Evolutionary conservation across 2,113 vertebrate genomes (phyloP).

Genomic region (Rhynchomys soricoides): DNA sequence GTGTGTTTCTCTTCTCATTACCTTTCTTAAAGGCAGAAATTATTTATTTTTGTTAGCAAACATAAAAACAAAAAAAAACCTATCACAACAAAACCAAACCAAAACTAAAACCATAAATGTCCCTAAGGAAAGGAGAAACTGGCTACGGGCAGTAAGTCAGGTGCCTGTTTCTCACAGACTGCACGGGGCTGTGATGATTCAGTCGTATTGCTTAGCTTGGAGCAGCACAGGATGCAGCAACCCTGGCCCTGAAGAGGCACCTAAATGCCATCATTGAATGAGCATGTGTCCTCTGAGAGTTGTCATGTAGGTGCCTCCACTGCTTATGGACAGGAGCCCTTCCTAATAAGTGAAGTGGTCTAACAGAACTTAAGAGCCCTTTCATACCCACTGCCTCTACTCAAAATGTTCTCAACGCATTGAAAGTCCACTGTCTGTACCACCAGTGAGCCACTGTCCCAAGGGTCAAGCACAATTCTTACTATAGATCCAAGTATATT

Average conservation of each 20-base stretch:
- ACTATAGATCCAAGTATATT: conserved; percentile 10
- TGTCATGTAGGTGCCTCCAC: conserved; percentile 13
- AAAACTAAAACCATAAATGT: not conserved
- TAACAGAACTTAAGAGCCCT: conserved; percentile 38
- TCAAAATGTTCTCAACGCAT: not conserved
- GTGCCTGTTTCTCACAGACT: conserved; percentile 41
- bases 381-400: conserved; percentile 38
- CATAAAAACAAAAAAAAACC: not conserved
- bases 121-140: conserved; percentile 15
- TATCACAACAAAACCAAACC: not conserved
- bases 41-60: conserved; percentile 36
- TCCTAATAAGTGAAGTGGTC: conserved; percentile 64
- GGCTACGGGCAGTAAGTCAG: not conserved
- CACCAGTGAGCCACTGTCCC: conserved; percentile 38
- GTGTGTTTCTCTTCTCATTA: not conserved
- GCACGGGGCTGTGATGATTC: conserved; percentile 9
- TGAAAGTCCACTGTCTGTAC: conserved; percentile 43
- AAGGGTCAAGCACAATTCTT: conserved; percentile 39
- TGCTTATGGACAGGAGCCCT: conserved; percentile 43
- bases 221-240: not conserved
- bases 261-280: conserved; percentile 47
- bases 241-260: conserved; percentile 60
- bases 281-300: conserved; percentile 8
- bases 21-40: conserved; percentile 39
- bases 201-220: not conserved